These are phyloP conservation scores for Chrysomallon squamiferum DNA, from an alignment of 1,140 invertebrate species.

Conservation along the genomic window DNA sequence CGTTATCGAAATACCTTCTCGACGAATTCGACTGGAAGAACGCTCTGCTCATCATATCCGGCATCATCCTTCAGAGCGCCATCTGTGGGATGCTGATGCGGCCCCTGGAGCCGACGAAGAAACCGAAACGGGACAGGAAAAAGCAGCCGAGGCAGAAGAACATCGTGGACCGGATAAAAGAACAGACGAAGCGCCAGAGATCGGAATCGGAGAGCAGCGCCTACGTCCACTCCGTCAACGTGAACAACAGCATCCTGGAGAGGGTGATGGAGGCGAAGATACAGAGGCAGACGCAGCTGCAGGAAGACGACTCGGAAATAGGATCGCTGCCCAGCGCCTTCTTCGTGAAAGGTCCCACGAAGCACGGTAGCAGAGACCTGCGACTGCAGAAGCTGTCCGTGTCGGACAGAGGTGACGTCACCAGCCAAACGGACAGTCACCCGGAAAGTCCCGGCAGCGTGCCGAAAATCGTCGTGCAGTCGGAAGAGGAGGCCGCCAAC, in stretches of 20 bases:
- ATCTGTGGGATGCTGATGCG: constrained; percentile 91
- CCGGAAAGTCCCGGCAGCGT: constrained; percentile 17
- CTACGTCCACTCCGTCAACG: constrained; percentile 4
- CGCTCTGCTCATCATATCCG: constrained; percentile 88
- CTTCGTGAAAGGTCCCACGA: constrained; percentile 36
- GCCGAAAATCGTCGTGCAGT: constrained; percentile 25
- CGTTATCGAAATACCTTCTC: constrained; percentile 58
- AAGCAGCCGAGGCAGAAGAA: constrained; percentile 39
- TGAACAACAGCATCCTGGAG: constrained; percentile 42
- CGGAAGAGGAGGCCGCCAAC: constrained; percentile 3
- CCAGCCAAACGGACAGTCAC: constrained; percentile 13
- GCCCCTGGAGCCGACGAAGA: constrained; percentile 76
- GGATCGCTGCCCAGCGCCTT: constrained; percentile 49
- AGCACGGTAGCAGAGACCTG: constrained; percentile 17
- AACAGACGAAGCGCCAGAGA: constrained; percentile 41
- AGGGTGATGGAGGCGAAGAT: constrained; percentile 72
- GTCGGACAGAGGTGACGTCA: constrained; percentile 35
- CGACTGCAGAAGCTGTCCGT: constrained; percentile 38
- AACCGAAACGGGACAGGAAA: constrained; percentile 65
- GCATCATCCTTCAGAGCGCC: constrained; percentile 89
- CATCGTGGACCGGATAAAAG: constrained; percentile 50
- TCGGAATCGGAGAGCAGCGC: constrained; percentile 67
- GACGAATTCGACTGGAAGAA: constrained; percentile 79
- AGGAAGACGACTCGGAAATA: constrained; percentile 55
- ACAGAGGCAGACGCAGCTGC: constrained; percentile 44